Conservation (phyloP, 2,888 invertebrate species). For the Acrobasis repandana region DNA sequence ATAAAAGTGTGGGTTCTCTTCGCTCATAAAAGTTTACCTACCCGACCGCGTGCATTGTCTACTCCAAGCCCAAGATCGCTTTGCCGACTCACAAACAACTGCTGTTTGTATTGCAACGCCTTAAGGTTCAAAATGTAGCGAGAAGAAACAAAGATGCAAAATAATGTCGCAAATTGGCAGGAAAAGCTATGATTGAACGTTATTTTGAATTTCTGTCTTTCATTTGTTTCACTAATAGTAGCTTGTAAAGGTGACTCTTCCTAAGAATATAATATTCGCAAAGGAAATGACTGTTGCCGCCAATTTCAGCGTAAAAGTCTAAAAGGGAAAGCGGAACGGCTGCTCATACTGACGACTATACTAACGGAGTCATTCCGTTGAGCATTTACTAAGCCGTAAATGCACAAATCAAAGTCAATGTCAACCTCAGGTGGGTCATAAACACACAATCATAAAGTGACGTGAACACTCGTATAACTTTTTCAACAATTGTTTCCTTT, state of each 20-base stretch:
- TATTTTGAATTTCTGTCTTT: slow-evolving; percentile 22
- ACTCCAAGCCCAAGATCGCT: slow-evolving; percentile 46
- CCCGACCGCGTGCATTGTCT: slow-evolving; percentile 69
- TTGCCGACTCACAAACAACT: slow-evolving; percentile 39
- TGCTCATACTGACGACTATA: slow-evolving; percentile 7
- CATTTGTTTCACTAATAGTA: background rate
- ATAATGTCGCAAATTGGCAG: slow-evolving; percentile 27
- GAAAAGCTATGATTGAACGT: slow-evolving; percentile 36
- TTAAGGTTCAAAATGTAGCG: slow-evolving; percentile 52
- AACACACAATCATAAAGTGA: slow-evolving; percentile 81
- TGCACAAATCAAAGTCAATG: slow-evolving; percentile 81
- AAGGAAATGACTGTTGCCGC: slow-evolving; percentile 5
- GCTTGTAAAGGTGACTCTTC: background rate
- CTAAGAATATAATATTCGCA: background rate
- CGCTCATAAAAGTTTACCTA: slow-evolving; percentile 77
- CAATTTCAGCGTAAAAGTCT: slow-evolving; percentile 5
- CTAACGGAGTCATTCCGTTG: slow-evolving; percentile 52
- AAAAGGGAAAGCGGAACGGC: slow-evolving; percentile 16
- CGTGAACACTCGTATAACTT: slow-evolving; percentile 81
- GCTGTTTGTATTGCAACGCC: slow-evolving; percentile 40
- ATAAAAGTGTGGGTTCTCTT: slow-evolving; percentile 78
- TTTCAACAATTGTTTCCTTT: slow-evolving; percentile 83
- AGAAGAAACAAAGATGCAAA: slow-evolving; percentile 16
- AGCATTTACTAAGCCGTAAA: slow-evolving; percentile 74
- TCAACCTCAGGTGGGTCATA: slow-evolving; percentile 79